phyloP scores from a whole-genome alignment of 1,140 invertebrate species.

The Drosophila sechellia region DNA sequence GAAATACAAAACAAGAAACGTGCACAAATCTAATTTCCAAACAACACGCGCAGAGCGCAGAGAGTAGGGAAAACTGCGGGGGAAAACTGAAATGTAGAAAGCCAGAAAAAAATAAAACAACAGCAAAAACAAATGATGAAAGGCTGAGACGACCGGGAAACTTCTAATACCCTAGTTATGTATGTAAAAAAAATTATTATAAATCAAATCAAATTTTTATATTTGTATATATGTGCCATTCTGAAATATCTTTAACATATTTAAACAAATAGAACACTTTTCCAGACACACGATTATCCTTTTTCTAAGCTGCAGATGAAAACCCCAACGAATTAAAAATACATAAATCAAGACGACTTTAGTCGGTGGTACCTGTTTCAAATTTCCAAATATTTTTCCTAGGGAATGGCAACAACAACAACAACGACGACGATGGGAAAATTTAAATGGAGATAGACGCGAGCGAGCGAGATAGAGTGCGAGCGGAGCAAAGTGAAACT shows the following conservation, averaged over 20 bases:
- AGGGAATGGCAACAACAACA: conserved; percentile 29
- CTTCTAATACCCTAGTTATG: conserved; percentile 13
- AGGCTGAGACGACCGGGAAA: conserved; percentile 1
- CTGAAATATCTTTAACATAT: background rate
- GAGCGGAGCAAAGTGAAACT: conserved; percentile 69
- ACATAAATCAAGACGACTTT: background rate
- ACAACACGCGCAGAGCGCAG: conserved; percentile 64
- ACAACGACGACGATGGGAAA: conserved; percentile 57
- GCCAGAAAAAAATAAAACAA: conserved; percentile 13
- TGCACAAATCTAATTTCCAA: conserved; percentile 82
- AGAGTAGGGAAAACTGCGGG: conserved; percentile 10
- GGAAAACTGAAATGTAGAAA: conserved; percentile 30
- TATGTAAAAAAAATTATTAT: background rate
- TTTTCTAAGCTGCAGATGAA: background rate
- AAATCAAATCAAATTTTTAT: too few relatives aligned
- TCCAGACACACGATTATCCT: too few relatives aligned
- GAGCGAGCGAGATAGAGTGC: background rate
- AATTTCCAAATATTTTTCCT: background rate
- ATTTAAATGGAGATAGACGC: conserved; percentile 77
- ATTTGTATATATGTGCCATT: too few relatives aligned
- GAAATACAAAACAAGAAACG: conserved; percentile 82
- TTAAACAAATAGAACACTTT: background rate
- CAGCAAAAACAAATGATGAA: conserved; percentile 11
- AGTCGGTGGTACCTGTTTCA: background rate
- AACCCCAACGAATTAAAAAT: too few relatives aligned